Conservation (phyloP, 1,140 invertebrate species). For the Glossosoma conforme region DNA sequence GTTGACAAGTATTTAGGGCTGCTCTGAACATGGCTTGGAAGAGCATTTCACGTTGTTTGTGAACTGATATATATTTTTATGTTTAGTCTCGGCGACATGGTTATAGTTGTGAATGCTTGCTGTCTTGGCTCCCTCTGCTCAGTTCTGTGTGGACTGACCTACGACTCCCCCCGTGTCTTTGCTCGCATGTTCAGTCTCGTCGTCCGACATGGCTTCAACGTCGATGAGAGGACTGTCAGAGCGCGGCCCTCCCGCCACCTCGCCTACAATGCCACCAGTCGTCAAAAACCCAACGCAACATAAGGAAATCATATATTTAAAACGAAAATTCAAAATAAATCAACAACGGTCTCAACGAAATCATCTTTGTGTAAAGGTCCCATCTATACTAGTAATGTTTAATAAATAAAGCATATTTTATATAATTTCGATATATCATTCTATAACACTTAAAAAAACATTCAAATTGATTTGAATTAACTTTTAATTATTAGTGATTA, state of each 20-base stretch:
- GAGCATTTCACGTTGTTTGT: too few species aligned
- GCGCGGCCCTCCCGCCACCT: constrained; percentile 58
- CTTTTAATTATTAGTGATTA: neutral
- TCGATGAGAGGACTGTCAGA: constrained; percentile 66
- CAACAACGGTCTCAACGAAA: neutral
- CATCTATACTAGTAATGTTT: too few species aligned
- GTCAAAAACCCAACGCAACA: constrained; percentile 32
- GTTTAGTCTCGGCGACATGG: too few species aligned
- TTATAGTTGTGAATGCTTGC: constrained; percentile 24
- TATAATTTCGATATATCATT: neutral
- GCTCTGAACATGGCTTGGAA: too few species aligned
- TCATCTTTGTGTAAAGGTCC: too few species aligned
- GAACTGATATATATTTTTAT: too few species aligned
- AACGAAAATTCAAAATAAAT: neutral
- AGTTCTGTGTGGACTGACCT: constrained; percentile 65
- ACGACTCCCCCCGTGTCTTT: constrained; percentile 43
- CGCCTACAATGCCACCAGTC: constrained; percentile 50
- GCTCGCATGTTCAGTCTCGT: constrained; percentile 51
- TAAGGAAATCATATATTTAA: constrained; percentile 22
- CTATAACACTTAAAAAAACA: neutral
- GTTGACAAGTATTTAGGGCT: too few species aligned
- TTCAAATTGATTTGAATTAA: neutral
- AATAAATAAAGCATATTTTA: neutral
- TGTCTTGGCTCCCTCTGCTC: constrained; percentile 12
- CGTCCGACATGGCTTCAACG: constrained; percentile 69